phyloP scores from a whole-genome alignment of 2,888 invertebrate species.

The Acleris literana region DNA sequence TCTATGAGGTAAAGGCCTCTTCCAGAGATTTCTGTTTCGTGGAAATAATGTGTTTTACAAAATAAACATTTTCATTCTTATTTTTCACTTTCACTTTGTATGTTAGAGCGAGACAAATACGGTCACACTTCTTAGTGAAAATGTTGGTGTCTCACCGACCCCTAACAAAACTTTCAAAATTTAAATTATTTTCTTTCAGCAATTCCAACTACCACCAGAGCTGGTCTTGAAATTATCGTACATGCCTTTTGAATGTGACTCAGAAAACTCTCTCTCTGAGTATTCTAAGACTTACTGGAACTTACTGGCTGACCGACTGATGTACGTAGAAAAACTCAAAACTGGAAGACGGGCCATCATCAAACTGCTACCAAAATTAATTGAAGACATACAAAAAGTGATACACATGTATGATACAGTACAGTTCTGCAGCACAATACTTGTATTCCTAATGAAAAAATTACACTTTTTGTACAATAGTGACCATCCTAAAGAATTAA shows the following conservation, averaged over 20 bases:
- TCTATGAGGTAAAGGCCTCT: too few species aligned
- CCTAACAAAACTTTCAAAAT: too few species aligned
- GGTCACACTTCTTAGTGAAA: too few species aligned
- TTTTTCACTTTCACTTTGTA: too few species aligned
- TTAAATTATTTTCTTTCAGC: conserved; percentile 53
- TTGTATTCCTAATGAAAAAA: conserved; percentile 65
- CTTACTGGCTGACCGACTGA: conserved; percentile 62
- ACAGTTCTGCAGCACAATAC: conserved; percentile 57
- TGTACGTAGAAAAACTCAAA: conserved; percentile 64
- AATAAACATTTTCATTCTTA: too few species aligned
- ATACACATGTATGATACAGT: conserved; percentile 60
- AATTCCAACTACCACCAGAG: conserved; percentile 56
- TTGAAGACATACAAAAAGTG: conserved; percentile 58
- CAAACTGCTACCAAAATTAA: conserved; percentile 63
- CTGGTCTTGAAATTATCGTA: conserved; percentile 67
- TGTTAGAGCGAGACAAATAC: too few species aligned
- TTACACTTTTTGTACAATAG: conserved; percentile 59
- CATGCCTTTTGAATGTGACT: conserved; percentile 65
- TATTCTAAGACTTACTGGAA: conserved; percentile 73
- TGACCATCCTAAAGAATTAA: conserved; percentile 50
- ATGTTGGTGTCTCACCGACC: too few species aligned
- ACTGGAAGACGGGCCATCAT: conserved; percentile 48
- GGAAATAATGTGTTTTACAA: too few species aligned
- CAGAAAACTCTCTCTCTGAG: conserved; percentile 54
- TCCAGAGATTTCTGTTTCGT: too few species aligned